Percentiles rank a stretch among this genome's conserved stretches.
Conservation (phyloP, 1,140 invertebrate genomes). For the Diorhabda sublineata region DNA sequence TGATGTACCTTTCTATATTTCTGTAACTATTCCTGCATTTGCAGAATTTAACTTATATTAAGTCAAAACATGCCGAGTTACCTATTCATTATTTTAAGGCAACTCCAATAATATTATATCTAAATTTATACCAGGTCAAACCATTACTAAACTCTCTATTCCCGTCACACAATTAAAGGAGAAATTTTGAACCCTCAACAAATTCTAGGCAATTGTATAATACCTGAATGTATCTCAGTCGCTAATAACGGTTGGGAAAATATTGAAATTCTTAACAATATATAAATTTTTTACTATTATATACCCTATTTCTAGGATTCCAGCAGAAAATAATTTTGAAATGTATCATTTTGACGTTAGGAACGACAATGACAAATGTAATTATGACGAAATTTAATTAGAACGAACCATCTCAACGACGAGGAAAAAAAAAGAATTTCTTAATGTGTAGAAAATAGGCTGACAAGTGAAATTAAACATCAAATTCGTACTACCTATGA, state of each 20-base stretch:
- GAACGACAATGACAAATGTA: background rate
- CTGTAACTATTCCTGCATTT: background rate
- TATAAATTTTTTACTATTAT: background rate
- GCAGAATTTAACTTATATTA: background rate
- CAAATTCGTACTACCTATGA: conserved; percentile 32
- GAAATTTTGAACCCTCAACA: background rate
- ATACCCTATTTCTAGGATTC: background rate
- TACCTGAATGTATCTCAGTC: background rate
- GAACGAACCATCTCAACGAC: too few species aligned
- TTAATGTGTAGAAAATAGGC: background rate
- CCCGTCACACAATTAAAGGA: background rate
- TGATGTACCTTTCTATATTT: background rate
- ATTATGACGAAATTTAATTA: background rate
- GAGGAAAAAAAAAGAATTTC: background rate
- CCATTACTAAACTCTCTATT: background rate
- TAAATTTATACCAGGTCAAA: background rate
- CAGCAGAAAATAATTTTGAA: background rate
- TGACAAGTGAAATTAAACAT: conserved; percentile 31
- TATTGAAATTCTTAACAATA: background rate
- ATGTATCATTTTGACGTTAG: background rate
- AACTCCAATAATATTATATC: background rate
- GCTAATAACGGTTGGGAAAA: background rate
- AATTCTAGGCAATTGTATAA: background rate
- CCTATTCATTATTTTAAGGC: background rate
- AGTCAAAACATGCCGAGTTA: background rate